These are phyloP conservation scores for Gymnodraco acuticeps DNA, from an alignment of 2,797 vertebrate genomes.

Conservation along the genomic window DNA sequence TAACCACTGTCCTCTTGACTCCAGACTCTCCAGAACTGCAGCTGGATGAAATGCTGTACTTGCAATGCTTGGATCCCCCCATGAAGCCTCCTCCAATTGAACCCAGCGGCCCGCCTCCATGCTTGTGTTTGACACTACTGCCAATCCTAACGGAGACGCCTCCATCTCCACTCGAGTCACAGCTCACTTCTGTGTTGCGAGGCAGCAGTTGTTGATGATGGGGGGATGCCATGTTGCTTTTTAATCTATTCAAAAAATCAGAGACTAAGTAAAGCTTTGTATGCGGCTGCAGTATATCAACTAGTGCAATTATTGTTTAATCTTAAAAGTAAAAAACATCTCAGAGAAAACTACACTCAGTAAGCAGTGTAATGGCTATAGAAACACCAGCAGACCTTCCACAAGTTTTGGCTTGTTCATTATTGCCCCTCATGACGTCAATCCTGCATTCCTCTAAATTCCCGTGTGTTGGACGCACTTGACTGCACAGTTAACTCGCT, in stretches of 20 bases:
- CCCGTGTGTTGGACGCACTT: slow-evolving; percentile 72
- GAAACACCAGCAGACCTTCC: slow-evolving; percentile 61
- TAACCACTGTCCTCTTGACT: slow-evolving; percentile 80
- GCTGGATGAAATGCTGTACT: slow-evolving; percentile 97
- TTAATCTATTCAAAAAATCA: slow-evolving; percentile 17
- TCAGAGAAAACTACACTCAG: slow-evolving; percentile 39
- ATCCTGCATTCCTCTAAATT: slow-evolving; percentile 75
- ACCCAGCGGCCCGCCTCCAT: slow-evolving; percentile 73
- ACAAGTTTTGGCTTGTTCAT: slow-evolving; percentile 70
- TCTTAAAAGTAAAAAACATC: slow-evolving; percentile 25
- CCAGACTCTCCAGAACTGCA: slow-evolving; percentile 94
- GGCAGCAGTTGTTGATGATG: slow-evolving; percentile 92
- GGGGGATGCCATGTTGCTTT: slow-evolving; percentile 90
- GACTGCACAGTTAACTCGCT: slow-evolving; percentile 55
- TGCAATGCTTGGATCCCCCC: slow-evolving; percentile 89
- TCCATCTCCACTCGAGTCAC: slow-evolving; percentile 92
- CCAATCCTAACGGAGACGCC: slow-evolving; percentile 91
- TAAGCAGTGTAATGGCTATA: slow-evolving; percentile 39
- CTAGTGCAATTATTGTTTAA: not conserved
- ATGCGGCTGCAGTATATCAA: slow-evolving; percentile 4
- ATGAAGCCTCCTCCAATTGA: slow-evolving; percentile 79
- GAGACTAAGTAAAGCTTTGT: slow-evolving; percentile 56
- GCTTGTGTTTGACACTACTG: slow-evolving; percentile 83
- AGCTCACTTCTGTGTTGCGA: slow-evolving; percentile 94
- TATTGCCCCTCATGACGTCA: slow-evolving; percentile 79